These are phyloP conservation scores for Cosmia pyralina DNA, from an alignment of 2,888 invertebrate species.

Conservation along the genomic window DNA sequence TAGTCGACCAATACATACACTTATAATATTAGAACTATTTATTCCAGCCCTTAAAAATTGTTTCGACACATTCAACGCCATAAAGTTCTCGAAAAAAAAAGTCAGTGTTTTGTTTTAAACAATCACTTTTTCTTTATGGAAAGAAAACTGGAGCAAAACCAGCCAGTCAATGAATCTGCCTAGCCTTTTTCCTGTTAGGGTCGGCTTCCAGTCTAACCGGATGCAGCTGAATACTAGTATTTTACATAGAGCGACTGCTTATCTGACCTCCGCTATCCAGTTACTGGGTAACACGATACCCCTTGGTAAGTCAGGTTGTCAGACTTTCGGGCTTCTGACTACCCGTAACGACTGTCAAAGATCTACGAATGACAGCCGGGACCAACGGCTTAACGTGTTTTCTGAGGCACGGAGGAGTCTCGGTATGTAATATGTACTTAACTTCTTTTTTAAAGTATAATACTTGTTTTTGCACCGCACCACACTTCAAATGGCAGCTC, in stretches of 20 bases:
- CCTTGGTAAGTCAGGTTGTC: background rate
- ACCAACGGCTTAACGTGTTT: background rate
- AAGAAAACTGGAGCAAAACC: background rate
- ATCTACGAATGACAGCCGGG: background rate
- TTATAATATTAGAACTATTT: conserved; percentile 46
- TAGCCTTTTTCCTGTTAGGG: background rate
- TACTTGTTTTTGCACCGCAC: no score
- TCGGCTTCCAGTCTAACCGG: background rate
- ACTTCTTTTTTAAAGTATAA: no score
- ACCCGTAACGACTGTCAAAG: background rate
- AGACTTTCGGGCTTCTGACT: background rate
- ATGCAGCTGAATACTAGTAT: background rate
- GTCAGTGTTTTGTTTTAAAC: background rate
- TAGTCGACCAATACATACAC: background rate
- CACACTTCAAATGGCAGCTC: no score
- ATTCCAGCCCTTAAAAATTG: conserved; percentile 47
- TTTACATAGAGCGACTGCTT: background rate
- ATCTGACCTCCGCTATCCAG: background rate
- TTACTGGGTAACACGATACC: background rate
- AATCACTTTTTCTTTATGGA: background rate
- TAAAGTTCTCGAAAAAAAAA: background rate
- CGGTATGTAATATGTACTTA: background rate
- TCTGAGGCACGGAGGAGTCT: background rate
- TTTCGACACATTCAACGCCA: conserved; percentile 42
- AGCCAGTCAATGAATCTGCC: background rate